These are phyloP conservation scores for Gisinianus flammeolus DNA, from an alignment of 2,888 invertebrate genomes.

Conservation along the genomic window DNA sequence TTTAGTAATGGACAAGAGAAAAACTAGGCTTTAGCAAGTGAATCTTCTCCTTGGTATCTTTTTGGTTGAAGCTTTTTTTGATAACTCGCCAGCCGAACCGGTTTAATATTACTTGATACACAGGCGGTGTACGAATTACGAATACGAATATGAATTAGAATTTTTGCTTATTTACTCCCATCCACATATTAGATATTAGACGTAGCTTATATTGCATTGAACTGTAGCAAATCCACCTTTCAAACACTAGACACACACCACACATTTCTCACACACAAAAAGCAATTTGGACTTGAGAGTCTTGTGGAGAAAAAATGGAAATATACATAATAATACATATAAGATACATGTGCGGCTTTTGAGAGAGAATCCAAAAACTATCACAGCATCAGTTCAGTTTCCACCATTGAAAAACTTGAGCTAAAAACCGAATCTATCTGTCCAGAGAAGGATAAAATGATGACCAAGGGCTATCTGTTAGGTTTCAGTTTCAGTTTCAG, in stretches of 20 bases:
- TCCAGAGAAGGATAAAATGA: background rate
- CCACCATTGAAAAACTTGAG: background rate
- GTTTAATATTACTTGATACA: slow-evolving; percentile 32
- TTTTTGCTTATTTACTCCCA: slow-evolving; percentile 30
- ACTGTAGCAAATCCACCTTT: background rate
- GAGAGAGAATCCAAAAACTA: too few species aligned
- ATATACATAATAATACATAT: background rate
- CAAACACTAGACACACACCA: background rate
- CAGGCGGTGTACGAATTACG: slow-evolving; percentile 35
- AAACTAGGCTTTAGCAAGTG: background rate
- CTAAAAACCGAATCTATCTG: slow-evolving; percentile 2
- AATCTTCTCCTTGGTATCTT: background rate
- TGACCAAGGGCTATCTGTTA: slow-evolving; percentile 27
- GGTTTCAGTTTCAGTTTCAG: slow-evolving; percentile 19
- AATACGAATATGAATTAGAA: slow-evolving; percentile 24
- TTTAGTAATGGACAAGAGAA: background rate
- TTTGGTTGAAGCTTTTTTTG: slow-evolving; percentile 15
- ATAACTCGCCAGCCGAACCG: slow-evolving; percentile 28
- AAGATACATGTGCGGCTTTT: background rate
- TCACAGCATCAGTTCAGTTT: background rate
- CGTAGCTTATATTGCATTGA: background rate
- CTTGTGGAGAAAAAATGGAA: background rate
- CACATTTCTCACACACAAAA: background rate
- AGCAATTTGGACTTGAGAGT: background rate
- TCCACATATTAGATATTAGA: background rate